Conservation (phyloP, 2,888 invertebrate species). For the Julus scanicus region DNA sequence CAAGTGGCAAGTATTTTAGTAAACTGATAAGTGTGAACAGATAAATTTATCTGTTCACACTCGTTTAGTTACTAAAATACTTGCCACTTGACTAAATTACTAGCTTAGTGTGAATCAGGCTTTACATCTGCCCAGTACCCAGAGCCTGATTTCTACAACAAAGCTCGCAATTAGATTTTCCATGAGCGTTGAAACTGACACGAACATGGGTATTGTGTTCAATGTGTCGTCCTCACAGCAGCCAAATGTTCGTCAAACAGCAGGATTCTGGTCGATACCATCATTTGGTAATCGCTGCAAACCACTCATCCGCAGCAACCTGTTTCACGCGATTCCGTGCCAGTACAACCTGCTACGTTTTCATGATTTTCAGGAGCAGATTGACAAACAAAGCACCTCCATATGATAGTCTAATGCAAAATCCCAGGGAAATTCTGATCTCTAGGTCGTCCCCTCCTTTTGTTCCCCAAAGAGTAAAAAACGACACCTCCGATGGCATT, state of each 20-base stretch:
- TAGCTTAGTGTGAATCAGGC: too few relatives aligned
- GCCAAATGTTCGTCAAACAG: not conserved
- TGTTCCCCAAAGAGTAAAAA: not conserved
- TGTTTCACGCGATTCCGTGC: too few relatives aligned
- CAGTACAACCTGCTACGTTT: not conserved
- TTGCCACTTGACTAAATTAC: too few relatives aligned
- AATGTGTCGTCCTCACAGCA: not conserved
- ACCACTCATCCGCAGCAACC: not conserved
- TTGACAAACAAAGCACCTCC: not conserved
- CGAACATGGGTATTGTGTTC: not conserved
- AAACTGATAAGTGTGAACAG: too few relatives aligned
- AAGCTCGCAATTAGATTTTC: too few relatives aligned
- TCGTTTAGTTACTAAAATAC: too few relatives aligned
- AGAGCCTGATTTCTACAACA: too few relatives aligned
- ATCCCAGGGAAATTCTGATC: not conserved
- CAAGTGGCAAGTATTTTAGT: too few relatives aligned
- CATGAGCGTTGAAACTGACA: too few relatives aligned
- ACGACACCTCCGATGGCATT: not conserved
- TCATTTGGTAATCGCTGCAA: not conserved
- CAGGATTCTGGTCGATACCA: not conserved
- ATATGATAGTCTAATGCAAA: not conserved
- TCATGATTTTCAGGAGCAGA: constrained; percentile 3
- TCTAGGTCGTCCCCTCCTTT: not conserved
- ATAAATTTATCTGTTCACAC: too few relatives aligned
- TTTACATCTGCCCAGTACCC: too few relatives aligned